Percentiles rank a stretch among this genome's conserved stretches.
Conservation (phyloP, 2,797 vertebrate genomes). For the Parambassis ranga region DNA sequence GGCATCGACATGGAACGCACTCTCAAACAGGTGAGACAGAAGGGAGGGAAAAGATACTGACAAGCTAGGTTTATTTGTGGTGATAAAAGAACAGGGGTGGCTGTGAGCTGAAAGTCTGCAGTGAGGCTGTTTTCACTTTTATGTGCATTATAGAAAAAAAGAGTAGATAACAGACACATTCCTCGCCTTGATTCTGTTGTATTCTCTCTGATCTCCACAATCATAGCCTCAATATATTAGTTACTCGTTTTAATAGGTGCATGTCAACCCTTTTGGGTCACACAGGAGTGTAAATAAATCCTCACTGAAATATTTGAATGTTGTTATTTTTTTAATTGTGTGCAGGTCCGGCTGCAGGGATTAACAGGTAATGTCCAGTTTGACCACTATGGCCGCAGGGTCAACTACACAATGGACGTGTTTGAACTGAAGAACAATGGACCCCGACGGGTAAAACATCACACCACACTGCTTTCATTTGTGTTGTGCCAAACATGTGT, state of each 20-base stretch:
- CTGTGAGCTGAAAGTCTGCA: neutral
- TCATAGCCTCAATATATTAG: neutral
- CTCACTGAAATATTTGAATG: neutral
- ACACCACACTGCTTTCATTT: conserved; percentile 15
- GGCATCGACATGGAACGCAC: conserved; percentile 96
- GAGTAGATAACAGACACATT: neutral
- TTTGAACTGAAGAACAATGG: conserved; percentile 95
- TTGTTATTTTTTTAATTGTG: no score
- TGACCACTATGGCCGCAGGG: conserved; percentile 93
- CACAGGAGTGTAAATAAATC: neutral
- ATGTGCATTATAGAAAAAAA: neutral
- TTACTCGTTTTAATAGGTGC: neutral
- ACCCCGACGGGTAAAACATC: conserved; percentile 85
- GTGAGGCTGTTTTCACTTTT: neutral
- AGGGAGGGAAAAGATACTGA: no score
- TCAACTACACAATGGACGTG: conserved; percentile 97
- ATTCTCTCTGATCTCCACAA: neutral
- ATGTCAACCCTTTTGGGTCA: neutral
- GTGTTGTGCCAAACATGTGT: neutral
- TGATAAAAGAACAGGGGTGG: neutral
- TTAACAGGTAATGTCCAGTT: conserved; percentile 96
- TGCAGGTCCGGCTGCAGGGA: conserved; percentile 92
- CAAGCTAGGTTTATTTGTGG: no score
- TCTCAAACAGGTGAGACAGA: conserved; percentile 86
- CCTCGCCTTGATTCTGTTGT: no score